phyloP scores from a whole-genome alignment of 2,888 invertebrate genomes.

The Asteroscopus sphinx region DNA sequence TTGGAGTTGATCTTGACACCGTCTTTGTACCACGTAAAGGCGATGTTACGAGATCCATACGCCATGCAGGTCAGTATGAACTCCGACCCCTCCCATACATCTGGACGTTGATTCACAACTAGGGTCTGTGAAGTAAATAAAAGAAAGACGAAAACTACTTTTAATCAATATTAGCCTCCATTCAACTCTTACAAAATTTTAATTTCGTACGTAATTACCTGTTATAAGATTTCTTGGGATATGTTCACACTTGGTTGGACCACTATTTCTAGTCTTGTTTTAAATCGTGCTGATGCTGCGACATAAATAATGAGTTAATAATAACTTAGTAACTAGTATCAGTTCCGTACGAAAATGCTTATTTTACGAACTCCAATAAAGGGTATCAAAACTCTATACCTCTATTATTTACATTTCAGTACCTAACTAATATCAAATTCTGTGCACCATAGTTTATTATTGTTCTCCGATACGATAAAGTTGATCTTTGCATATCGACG shows the following conservation, averaged over 20 bases:
- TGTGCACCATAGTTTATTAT: no score
- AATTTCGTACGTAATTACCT: conserved; percentile 62
- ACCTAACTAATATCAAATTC: no score
- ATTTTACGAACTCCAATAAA: no score
- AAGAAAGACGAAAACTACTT: no score
- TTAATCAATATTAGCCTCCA: not conserved
- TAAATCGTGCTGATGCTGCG: conserved; percentile 90
- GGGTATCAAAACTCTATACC: no score
- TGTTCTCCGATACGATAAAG: no score
- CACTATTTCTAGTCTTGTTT: conserved; percentile 88
- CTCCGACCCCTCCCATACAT: conserved; percentile 93
- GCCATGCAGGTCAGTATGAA: conserved; percentile 94
- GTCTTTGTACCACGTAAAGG: conserved; percentile 95
- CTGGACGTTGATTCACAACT: conserved; percentile 82
- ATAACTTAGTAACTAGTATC: no score
- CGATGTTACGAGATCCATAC: conserved; percentile 93
- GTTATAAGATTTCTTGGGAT: conserved; percentile 80
- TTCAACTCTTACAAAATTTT: no score
- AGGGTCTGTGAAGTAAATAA: conserved; percentile 71
- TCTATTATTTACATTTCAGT: no score
- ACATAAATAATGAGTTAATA: conserved; percentile 53
- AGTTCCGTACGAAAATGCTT: no score
- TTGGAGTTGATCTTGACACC: conserved; percentile 93
- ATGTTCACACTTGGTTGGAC: conserved; percentile 83
- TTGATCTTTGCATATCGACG: no score